Base-by-base conservation (phyloP, 2,797 vertebrate genomes). In the Lemur catta region DNA sequence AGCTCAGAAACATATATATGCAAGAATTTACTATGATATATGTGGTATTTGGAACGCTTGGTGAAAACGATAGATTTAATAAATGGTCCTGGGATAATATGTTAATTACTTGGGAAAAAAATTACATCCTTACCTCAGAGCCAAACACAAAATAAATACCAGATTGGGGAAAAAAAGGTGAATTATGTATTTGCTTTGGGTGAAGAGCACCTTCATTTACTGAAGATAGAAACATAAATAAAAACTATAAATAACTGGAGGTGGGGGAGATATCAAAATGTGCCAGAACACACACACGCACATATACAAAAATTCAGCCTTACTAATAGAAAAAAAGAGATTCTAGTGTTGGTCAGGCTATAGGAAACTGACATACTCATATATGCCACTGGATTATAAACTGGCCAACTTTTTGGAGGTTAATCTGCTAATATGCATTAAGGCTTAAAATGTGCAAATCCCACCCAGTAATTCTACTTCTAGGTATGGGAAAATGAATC, bases 111-210 rank as follows among this genome's bases (percentile, higher is more conserved):
- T 82, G 28, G 46, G 1, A 33, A 61, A 76, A 72, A 74, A 75
- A 85, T 4, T 4, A 94, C 20, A 63, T 38, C 15, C 22, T 13
- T 46, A 11, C 20, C 75, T 91, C 48, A 84, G 84, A 69, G 65
- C 2, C 59, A 91, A 74, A 61, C 30, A 93, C n/a, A 91, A 93
- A 95, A 93, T 41, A 79, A 90, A 55, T 87, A 67, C 30, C 15
- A 90, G 28, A 75, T 50, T 84, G 30, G n/a, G 33, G 18, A 72
- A 35, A 50, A 41, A 46, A 91, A 69, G 10, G 15, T 78, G 7
- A 67, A 89, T 92, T 92, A 78, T 52, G 35, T 61, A 74, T 14
- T 55, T 15, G 75, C 5, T 61, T 38, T 84, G 35, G 26, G 65
- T 52, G n/a, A 74, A 84, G 11, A 91, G 61, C 8, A 61, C 4